Evolutionary conservation across 2,113 vertebrate genomes (phyloP).

Genomic region (Equus quagga): DNA sequence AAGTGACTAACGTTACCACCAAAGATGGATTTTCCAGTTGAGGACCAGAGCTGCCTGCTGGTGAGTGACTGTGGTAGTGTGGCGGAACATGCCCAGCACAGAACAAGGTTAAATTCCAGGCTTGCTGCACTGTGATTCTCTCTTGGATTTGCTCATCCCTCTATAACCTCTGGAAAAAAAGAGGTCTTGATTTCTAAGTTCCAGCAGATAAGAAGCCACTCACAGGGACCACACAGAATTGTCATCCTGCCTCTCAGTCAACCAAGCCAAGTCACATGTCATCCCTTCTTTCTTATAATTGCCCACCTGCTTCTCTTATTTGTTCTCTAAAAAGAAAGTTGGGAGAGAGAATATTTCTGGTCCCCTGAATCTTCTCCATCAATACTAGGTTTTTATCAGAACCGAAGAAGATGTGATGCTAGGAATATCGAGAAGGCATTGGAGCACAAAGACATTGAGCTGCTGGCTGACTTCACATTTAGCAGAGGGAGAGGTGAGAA

Average conservation of each 20-base stretch:
- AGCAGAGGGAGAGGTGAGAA: neutral
- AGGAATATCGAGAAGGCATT: neutral
- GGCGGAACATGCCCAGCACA: neutral
- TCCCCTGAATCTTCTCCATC: neutral
- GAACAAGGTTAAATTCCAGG: neutral
- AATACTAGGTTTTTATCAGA: neutral
- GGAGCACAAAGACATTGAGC: neutral
- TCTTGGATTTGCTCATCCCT: neutral
- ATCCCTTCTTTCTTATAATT: neutral
- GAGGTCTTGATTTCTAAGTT: neutral
- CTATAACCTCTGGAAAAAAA: neutral
- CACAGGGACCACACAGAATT: neutral
- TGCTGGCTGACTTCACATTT: neutral
- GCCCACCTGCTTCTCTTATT: neutral
- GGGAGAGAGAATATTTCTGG: neutral
- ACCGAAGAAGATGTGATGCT: neutral
- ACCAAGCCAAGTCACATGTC: neutral
- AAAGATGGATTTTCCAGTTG: neutral
- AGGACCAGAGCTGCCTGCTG: neutral
- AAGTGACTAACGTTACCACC: neutral
- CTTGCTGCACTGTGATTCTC: neutral
- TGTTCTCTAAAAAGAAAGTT: neutral
- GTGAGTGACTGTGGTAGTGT: rapidly evolving
- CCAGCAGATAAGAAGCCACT: neutral
- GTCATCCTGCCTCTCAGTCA: neutral